Evolutionary conservation across 2,888 invertebrate species (phyloP).

Genomic region (Ectemnius continuus): DNA sequence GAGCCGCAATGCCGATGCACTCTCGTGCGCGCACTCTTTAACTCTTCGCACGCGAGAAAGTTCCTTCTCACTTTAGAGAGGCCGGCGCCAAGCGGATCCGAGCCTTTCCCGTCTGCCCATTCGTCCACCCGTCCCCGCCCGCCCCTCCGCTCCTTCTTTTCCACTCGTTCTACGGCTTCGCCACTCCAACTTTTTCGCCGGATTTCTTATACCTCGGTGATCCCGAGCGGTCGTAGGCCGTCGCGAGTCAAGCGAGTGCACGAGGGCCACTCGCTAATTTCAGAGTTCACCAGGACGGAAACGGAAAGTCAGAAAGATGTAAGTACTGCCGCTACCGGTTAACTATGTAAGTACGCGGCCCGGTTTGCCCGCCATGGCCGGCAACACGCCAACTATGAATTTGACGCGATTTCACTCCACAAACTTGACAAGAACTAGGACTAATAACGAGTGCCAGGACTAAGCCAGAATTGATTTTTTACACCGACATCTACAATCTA

Average conservation of each 20-base stretch:
- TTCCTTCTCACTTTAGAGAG: too few relatives aligned
- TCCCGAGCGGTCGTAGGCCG: neutral
- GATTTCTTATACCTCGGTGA: slow-evolving; percentile 15
- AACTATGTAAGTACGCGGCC: too few relatives aligned
- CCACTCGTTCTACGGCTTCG: slow-evolving; percentile 2
- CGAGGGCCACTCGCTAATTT: slow-evolving; percentile 13
- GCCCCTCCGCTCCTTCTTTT: neutral
- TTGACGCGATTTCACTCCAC: neutral
- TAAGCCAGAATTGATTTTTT: too few relatives aligned
- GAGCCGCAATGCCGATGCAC: slow-evolving; percentile 5
- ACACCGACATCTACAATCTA: too few relatives aligned
- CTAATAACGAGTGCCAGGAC: neutral
- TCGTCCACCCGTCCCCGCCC: neutral
- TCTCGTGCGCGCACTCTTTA: neutral
- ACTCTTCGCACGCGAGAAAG: neutral
- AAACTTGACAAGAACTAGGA: neutral
- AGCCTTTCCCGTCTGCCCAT: neutral
- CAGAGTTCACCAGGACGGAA: slow-evolving; percentile 11
- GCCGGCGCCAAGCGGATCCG: too few relatives aligned
- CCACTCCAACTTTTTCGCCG: neutral
- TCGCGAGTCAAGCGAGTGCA: slow-evolving; percentile 5
- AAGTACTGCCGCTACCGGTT: neutral
- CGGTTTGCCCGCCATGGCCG: neutral
- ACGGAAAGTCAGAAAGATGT: slow-evolving; percentile 9
- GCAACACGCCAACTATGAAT: slow-evolving; percentile 5